Base-by-base conservation (phyloP, 2,113 vertebrate species). In the Callionymus lyra region DNA sequence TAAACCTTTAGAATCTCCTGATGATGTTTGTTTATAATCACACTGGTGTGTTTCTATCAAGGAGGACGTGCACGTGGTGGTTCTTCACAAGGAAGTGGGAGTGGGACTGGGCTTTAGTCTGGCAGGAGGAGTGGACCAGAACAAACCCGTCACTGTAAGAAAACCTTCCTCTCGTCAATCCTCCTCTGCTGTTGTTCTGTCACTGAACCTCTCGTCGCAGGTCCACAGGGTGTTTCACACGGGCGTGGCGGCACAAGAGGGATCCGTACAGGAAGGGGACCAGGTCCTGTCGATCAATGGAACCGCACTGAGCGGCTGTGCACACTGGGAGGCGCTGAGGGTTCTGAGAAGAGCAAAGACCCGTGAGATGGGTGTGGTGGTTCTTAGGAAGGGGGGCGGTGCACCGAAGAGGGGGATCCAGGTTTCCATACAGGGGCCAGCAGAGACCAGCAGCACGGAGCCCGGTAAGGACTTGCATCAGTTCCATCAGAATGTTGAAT, bases 51-150 rank as follows among this genome's bases (percentile, higher is more conserved):
- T 27, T 27, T 27, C 4, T 27, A 72, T 79, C 38, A 80, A 70
- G 38, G 57, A 84, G 1, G 82, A 85, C 10, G 74, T 89, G 8
- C 79, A 85, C 16, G 87, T 89, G 37, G 82, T 85, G 35, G 85
- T 89, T 46, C 80, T 88, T n/a, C 87, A 89, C 56, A 89, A 89
- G 60, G 86, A 88, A 3, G 35, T 81, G 2, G 87, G 82, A 12
- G 61, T 67, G 9, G 86, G 85, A 16, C 72, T 88, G 6, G 87
- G 86, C 36, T 88, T 89, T 65, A 89, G 85, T 49, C 14, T 89
- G 43, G 85, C 85, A 16, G 87, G 87, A 46, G 87, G 87, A 3
- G 56, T 70, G 41, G 87, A 89, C 63, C 84, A 87, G 62, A 87
- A 81, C 63, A 86, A 85, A 41, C 80, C 79, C n/a, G 53, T 87